Evolutionary conservation across 1,140 invertebrate species (phyloP).

Genomic region (Bombus superbus): DNA sequence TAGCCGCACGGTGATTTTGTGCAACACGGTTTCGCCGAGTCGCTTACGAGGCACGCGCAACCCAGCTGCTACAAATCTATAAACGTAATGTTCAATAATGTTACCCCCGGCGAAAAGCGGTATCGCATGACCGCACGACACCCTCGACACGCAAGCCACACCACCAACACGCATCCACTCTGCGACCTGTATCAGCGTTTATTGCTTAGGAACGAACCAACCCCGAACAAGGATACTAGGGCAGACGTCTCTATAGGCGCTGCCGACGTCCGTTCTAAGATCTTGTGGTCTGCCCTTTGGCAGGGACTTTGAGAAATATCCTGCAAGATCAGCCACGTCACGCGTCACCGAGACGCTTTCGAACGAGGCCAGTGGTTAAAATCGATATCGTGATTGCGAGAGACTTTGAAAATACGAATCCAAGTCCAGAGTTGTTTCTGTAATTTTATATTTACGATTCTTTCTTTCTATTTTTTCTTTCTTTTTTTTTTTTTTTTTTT

Average conservation of each 20-base stretch:
- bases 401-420: background rate
- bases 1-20: background rate
- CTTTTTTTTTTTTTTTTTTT: too few species aligned
- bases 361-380: conserved; percentile 28
- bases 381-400: conserved; percentile 29
- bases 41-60: conserved; percentile 8
- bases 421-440: too few species aligned
- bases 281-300: conserved; percentile 38
- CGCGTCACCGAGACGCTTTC: conserved; percentile 48
- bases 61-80: conserved; percentile 69
- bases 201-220: conserved; percentile 45
- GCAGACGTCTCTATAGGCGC: conserved; percentile 21
- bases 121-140: conserved; percentile 71
- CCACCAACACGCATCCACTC: conserved; percentile 16
- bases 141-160: conserved; percentile 50
- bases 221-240: background rate
- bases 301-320: conserved; percentile 48
- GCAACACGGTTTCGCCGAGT: background rate
- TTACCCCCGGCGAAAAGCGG: conserved; percentile 59
- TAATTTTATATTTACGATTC: too few species aligned
- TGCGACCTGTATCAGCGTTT: conserved; percentile 54
- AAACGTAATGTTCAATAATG: conserved; percentile 73
- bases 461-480: too few species aligned
- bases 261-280: conserved; percentile 31
- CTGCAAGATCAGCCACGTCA: conserved; percentile 53